phyloP scores from a whole-genome alignment of 2,797 vertebrate genomes.

The Mycteria americana region DNA sequence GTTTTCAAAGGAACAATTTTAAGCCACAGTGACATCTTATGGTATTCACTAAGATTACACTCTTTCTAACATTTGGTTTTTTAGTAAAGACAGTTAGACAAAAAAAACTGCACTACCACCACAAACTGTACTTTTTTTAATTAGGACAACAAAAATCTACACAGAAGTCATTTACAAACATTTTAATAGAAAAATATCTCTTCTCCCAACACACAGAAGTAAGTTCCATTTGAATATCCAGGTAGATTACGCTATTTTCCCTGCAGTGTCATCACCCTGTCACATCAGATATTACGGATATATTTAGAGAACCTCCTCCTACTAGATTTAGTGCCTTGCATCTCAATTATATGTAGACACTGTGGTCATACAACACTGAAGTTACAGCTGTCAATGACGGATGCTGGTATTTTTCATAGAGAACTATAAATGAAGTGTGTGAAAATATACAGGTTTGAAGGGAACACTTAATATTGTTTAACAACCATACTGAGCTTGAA shows the following conservation, averaged over 20 bases:
- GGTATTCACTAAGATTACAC: conserved; percentile 30
- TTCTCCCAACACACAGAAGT: not conserved
- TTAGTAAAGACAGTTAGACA: not conserved
- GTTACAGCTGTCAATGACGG: not conserved
- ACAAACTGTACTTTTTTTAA: not conserved
- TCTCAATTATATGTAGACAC: not conserved
- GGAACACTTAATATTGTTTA: not conserved
- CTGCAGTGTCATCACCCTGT: not conserved
- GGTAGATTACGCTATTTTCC: not conserved
- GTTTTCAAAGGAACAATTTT: not conserved
- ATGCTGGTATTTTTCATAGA: not conserved
- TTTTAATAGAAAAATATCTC: not conserved
- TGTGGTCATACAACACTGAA: not conserved
- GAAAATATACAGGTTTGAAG: not conserved
- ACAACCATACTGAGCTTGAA: not conserved
- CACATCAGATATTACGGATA: not conserved
- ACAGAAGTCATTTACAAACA: not conserved
- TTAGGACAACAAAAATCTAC: not conserved
- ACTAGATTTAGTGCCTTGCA: not conserved
- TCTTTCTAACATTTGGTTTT: not conserved
- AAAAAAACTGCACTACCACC: not conserved
- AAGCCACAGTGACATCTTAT: conserved; percentile 58
- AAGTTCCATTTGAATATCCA: not conserved
- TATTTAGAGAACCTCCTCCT: not conserved
- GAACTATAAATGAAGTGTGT: not conserved